Conservation (phyloP, 2,797 vertebrate species). For the Chloroceryle inda region DNA sequence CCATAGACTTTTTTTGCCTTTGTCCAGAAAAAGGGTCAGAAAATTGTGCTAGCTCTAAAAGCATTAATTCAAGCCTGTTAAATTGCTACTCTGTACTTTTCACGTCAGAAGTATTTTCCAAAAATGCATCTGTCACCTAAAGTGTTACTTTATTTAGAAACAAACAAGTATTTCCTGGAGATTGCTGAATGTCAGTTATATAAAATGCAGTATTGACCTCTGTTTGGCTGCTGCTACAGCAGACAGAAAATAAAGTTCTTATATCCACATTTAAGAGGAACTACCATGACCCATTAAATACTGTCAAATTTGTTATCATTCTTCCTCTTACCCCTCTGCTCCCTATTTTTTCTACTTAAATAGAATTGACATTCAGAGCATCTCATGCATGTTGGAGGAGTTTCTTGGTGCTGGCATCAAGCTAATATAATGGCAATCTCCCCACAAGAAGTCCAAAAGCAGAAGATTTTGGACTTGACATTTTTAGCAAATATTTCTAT, state of each 20-base stretch:
- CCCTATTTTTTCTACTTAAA: not conserved
- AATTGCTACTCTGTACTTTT: not conserved
- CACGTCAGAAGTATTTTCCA: not conserved
- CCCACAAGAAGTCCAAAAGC: not conserved
- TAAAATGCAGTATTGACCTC: conserved; percentile 4
- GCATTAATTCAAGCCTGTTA: not conserved
- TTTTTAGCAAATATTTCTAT: not conserved
- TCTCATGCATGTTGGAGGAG: not conserved
- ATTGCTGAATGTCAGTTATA: not conserved
- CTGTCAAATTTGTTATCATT: not conserved
- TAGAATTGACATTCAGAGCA: not conserved
- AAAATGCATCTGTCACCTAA: not conserved
- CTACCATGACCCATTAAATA: not conserved
- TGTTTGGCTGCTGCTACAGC: not conserved
- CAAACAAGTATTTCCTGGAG: conserved; percentile 37
- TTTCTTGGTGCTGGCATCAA: not conserved
- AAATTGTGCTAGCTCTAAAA: not conserved
- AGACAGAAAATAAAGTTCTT: not conserved
- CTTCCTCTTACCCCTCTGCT: not conserved
- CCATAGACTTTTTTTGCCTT: not conserved
- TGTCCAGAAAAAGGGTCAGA: not conserved
- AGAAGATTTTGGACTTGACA: not conserved
- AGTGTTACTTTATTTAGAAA: conserved; percentile 29
- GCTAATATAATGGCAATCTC: not conserved
- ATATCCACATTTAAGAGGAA: not conserved